Evolutionary conservation across 2,113 vertebrate species (phyloP), one percentile per base, ranked within the genome.

Genomic region (Caracal caracal): DNA sequence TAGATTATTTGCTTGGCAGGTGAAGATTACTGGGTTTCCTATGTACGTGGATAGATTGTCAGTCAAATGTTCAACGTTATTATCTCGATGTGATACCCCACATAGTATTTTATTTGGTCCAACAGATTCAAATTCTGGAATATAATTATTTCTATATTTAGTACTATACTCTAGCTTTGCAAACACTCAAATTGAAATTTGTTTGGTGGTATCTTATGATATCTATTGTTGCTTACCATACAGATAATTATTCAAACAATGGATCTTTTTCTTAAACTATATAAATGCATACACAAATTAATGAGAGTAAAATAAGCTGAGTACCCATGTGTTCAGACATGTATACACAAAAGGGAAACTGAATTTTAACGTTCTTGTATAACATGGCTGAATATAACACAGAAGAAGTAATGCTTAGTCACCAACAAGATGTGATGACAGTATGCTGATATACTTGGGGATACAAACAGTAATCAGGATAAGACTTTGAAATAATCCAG

Each of bases 381-480:
- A 84, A 93, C 82, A 81, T 87, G 10, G 16, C 16, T 30, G 65
- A 80, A 79, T 87, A 91, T 68, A 88, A 65, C 26, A 90, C 93
- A 30, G 2, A 40, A 85, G 43, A 75, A 96, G 73, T 82, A 90
- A 91, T 89, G 59, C 30, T 66, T 43, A 76, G 56, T 80, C 56
- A n/a, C 35, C 75, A 63, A 95, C 26, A 33, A 89, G 53, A 75
- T 93, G 24, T 2, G 47, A 75, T 81, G 35, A 76, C 61, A 66
- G 65, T 65, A 96, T 9, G 51, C 20, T 33, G 65, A 88, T 78
- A 7, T 96, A 94, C 88, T 93, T 90, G 66, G 51, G 13, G 20
- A 85, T 78, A 83, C 24, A 93, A 95, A 96, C 86, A 88, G 11
- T 93, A 96, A 92, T 91, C 83, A 95, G 66, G 6, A 56, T 70